Conservation (phyloP, 2,888 invertebrate species). For the Gerris lacustris region DNA sequence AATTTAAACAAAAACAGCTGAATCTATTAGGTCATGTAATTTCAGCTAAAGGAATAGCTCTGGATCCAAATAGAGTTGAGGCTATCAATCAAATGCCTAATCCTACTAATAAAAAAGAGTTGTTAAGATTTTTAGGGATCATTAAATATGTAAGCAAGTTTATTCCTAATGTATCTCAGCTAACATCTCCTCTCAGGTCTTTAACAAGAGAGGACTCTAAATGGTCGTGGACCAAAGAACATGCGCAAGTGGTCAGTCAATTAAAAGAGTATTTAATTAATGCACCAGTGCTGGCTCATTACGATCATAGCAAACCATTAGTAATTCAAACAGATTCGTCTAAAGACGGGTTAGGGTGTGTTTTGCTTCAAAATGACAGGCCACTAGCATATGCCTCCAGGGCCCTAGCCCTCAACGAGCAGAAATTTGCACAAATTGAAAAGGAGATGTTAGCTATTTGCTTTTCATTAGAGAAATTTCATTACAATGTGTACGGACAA, state of each 20-base stretch:
- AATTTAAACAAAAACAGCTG: conserved; percentile 12
- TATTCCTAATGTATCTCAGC: conserved; percentile 6
- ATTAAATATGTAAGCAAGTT: conserved; percentile 16
- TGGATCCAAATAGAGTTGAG: conserved; percentile 13
- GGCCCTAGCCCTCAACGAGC: conserved; percentile 32
- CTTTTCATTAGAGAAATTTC: conserved; percentile 32
- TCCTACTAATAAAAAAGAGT: conserved; percentile 10
- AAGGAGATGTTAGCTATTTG: conserved; percentile 34
- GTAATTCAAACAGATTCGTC: conserved; percentile 28
- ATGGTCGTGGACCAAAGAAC: conserved; percentile 6
- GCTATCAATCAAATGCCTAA: conserved; percentile 10
- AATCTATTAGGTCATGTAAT: conserved; percentile 17
- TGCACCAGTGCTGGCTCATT: not conserved
- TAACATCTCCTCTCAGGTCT: conserved; percentile 8
- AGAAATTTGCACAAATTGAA: conserved; percentile 36
- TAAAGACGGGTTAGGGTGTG: conserved; percentile 35
- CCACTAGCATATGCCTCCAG: conserved; percentile 34
- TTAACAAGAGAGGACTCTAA: not conserved
- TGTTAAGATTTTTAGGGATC: conserved; percentile 16
- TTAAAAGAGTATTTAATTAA: not conserved
- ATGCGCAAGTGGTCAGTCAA: not conserved
- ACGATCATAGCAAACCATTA: not conserved
- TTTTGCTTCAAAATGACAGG: conserved; percentile 33
- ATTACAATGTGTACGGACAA: conserved; percentile 6
- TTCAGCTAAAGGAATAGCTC: conserved; percentile 11